phyloP scores from a whole-genome alignment of 2,888 invertebrate species.

The Metalampra italica region DNA sequence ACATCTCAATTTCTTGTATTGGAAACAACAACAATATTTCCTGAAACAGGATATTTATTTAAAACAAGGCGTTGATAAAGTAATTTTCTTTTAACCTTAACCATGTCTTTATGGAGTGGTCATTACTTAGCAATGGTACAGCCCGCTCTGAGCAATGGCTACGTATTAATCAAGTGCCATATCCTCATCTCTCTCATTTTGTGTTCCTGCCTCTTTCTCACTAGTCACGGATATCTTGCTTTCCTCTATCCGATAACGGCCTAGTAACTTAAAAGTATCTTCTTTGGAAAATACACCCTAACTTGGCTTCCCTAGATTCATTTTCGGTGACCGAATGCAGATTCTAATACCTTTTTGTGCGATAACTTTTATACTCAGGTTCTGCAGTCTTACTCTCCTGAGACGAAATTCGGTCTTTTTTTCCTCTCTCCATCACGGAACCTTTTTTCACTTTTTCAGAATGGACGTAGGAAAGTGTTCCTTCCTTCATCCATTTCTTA shows the following conservation, averaged over 20 bases:
- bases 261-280: conserved; percentile 29
- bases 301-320: conserved; percentile 14
- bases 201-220: conserved; percentile 49
- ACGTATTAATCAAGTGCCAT: conserved; percentile 78
- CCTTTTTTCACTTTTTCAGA: conserved; percentile 73
- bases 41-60: conserved; percentile 79
- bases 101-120: conserved; percentile 79
- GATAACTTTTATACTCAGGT: conserved; percentile 44
- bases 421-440: conserved; percentile 69
- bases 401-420: conserved; percentile 75
- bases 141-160: conserved; percentile 77
- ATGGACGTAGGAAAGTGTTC: conserved; percentile 65
- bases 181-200: conserved; percentile 64
- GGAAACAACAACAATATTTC: conserved; percentile 77
- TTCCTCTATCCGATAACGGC: conserved; percentile 44
- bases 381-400: conserved; percentile 75
- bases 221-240: conserved; percentile 70
- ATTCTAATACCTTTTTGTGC: conserved; percentile 34
- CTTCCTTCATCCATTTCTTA: conserved; percentile 69
- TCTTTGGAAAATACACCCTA: conserved; percentile 29
- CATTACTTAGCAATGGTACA: conserved; percentile 79
- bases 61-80: conserved; percentile 79
- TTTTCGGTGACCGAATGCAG: conserved; percentile 12
- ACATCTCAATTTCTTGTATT: conserved; percentile 78
- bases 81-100: conserved; percentile 79